Base-by-base conservation (phyloP, 1,140 invertebrate species). In the Drosophila asahinai region DNA sequence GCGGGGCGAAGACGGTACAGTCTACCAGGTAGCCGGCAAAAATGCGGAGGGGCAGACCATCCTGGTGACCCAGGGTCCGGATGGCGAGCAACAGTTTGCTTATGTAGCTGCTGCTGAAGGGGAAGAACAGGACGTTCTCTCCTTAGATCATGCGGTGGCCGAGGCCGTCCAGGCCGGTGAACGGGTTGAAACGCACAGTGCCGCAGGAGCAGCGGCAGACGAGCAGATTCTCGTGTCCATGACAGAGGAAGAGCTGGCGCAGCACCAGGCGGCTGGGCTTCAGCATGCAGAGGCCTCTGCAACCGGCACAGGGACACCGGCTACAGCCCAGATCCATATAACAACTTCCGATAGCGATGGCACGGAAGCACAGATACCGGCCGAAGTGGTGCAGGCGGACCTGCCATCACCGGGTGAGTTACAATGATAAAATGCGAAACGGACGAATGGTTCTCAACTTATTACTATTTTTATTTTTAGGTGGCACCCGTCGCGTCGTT, bases 351-450 rank as follows among this genome's bases (percentile, higher is more conserved):
- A 94, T 93, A 92, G 94, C 93, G 93, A 94, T 63, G 92, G 92
- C 45, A 92, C 94, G 76, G 92, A 95, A 93, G 91, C 94, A 54
- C 96, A 97, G 93, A 96, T 97, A 81, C 96, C 97, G 25, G 97
- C 96, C 64, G 96, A 97, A 93, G 95, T 97, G 30, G 95, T 97
- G 42, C 96, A 97, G 93, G 96, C 96, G 1, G 96, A 97, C 91
- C 94, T 96, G 78, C 96, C 96, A 6, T 96, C 96, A 71, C 96
- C 96, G 82, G 96, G 96, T 97, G 94, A 93, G 86, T 42, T 48
- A 11, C 33, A 8, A 62, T 30, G 17, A 22, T 6, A 22, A 38
- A 38, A 17, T 33, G 12, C 17, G 19, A 22, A 22, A 22, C 19
- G 19, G 4, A 1, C 4, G 1, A 33, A 15, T 2, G 17, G 22